Conservation (phyloP, 2,888 invertebrate species). For the Aspidiotus destructor region DNA sequence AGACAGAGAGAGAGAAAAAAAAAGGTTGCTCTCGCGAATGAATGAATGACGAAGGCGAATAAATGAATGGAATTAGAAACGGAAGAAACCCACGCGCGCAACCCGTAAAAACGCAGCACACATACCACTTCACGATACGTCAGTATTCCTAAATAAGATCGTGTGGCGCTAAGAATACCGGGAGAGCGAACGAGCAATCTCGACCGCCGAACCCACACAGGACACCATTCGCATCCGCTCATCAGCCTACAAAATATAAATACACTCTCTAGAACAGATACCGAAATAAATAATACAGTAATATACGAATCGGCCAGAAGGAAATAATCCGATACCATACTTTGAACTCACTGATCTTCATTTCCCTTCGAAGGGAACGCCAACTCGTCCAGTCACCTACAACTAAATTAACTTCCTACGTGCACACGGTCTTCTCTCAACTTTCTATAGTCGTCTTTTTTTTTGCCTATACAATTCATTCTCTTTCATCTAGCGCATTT, state of each 20-base stretch:
- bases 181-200: neutral
- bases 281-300: neutral
- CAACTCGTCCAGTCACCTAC: neutral
- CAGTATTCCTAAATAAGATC: neutral
- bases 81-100: too few species aligned
- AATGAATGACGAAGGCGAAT: too few species aligned
- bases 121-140: too few species aligned
- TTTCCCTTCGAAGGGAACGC: neutral
- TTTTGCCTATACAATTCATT: neutral
- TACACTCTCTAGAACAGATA: neutral
- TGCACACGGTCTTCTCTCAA: neutral
- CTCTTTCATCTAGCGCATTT: too few species aligned
- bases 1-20: too few species aligned
- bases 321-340: too few species aligned
- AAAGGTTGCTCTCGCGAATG: too few species aligned
- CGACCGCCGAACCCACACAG: neutral
- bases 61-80: too few species aligned
- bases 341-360: neutral
- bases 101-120: too few species aligned
- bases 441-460: neutral
- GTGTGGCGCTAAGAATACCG: neutral
- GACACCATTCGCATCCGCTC: conserved; percentile 2
- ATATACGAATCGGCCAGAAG: too few species aligned
- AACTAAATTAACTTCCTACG: conserved; percentile 4
- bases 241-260: conserved; percentile 2